phyloP scores from a whole-genome alignment of 1,140 invertebrate genomes.

The Armadillidium nasatum region DNA sequence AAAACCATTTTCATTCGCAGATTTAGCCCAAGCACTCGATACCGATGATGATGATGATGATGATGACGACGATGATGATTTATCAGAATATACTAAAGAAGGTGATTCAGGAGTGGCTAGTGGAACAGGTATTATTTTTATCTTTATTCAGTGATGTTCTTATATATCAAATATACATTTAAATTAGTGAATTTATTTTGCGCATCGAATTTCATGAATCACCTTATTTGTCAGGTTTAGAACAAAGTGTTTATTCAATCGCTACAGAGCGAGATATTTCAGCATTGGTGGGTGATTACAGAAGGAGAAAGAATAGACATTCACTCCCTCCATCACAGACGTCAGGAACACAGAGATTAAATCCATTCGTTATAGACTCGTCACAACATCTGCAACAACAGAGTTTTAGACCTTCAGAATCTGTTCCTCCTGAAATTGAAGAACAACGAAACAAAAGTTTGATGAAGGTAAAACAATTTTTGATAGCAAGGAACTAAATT shows the following conservation, averaged over 20 bases:
- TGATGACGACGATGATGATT: constrained; percentile 32
- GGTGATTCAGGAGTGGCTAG: constrained; percentile 37
- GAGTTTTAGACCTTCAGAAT: constrained; percentile 25
- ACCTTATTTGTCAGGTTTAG: background rate
- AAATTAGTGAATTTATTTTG: background rate
- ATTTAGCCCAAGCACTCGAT: constrained; percentile 36
- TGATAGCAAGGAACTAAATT: too few relatives aligned
- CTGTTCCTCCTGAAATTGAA: constrained; percentile 64
- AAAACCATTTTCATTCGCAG: constrained; percentile 39
- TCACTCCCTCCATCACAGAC: constrained; percentile 51
- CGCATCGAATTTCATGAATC: background rate
- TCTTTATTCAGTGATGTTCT: background rate
- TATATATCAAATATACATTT: background rate
- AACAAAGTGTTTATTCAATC: constrained; percentile 49
- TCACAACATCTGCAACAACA: constrained; percentile 18
- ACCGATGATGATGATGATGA: constrained; percentile 25
- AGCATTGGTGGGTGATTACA: constrained; percentile 59
- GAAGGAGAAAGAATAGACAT: constrained; percentile 58
- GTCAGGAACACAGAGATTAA: constrained; percentile 35
- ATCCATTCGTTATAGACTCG: constrained; percentile 27
- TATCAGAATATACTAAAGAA: constrained; percentile 31
- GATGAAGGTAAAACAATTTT: constrained; percentile 60
- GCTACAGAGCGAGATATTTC: constrained; percentile 55
- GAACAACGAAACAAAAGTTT: constrained; percentile 69
- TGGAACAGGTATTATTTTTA: constrained; percentile 36